phyloP scores from a whole-genome alignment of 37 sponge, comb jelly and placozoan species.

The Tethya wilhelma region DNA sequence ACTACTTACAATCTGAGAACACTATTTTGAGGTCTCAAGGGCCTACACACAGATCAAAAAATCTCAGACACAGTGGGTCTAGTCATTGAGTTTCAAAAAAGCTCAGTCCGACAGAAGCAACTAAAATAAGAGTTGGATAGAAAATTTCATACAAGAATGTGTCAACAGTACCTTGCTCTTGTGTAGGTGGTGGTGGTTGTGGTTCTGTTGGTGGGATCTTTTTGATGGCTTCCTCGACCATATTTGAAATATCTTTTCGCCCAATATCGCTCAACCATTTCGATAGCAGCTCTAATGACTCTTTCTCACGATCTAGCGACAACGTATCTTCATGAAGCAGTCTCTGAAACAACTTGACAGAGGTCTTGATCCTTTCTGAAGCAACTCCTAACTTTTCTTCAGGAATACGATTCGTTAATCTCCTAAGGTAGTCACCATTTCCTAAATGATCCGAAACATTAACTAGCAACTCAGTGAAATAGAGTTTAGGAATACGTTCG shows the following conservation, averaged over 20 bases:
- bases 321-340: background rate
- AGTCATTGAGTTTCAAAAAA: no score
- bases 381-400: background rate
- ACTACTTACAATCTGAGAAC: no score
- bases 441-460: background rate
- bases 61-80: no score
- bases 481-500: background rate
- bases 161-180: no score
- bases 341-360: background rate
- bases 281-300: background rate
- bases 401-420: background rate
- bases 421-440: background rate
- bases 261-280: background rate
- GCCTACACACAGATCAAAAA: no score
- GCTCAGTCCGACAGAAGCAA: no score
- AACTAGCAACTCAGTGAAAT: background rate
- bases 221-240: background rate
- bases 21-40: no score
- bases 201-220: no score
- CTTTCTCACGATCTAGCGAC: background rate
- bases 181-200: no score
- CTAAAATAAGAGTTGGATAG: no score
- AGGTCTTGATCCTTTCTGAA: background rate
- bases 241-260: background rate
- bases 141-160: no score